Percentiles rank a stretch among this genome's conserved stretches.
These are phyloP conservation scores for Venustoraphidia nigricollis DNA, from an alignment of 2,888 invertebrate species.

Conservation along the genomic window DNA sequence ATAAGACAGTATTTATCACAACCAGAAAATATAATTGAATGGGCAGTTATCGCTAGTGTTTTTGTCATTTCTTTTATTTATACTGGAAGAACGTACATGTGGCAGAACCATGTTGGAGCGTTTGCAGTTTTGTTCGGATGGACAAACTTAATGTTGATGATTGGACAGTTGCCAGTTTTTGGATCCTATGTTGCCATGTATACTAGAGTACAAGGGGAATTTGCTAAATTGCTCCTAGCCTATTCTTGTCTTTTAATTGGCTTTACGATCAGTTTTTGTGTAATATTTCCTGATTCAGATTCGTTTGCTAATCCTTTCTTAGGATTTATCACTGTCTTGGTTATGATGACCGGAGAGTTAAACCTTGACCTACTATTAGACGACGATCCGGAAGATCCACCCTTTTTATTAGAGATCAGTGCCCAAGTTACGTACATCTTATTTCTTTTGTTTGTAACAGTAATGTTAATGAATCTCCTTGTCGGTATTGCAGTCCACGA, in stretches of 20 bases:
- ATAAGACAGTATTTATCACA: slow-evolving; percentile 70
- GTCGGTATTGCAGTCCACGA: slow-evolving; percentile 81
- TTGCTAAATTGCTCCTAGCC: slow-evolving; percentile 70
- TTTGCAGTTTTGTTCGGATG: slow-evolving; percentile 74
- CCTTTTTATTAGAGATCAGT: slow-evolving; percentile 60
- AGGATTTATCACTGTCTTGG: slow-evolving; percentile 68
- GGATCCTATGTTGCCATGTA: slow-evolving; percentile 87
- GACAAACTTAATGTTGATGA: slow-evolving; percentile 84
- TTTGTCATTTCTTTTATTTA: slow-evolving; percentile 71
- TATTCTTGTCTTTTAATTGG: slow-evolving; percentile 74
- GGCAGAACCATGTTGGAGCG: slow-evolving; percentile 79
- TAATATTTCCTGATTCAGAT: slow-evolving; percentile 69
- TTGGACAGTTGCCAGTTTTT: slow-evolving; percentile 74
- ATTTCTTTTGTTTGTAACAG: slow-evolving; percentile 69
- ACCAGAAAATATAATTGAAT: slow-evolving; percentile 74
- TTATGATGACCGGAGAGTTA: slow-evolving; percentile 82
- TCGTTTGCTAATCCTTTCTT: slow-evolving; percentile 73
- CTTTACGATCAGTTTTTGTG: slow-evolving; percentile 77
- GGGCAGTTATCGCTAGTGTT: slow-evolving; percentile 74
- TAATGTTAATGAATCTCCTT: slow-evolving; percentile 70
- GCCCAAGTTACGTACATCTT: slow-evolving; percentile 70
- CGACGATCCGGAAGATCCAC: slow-evolving; percentile 60
- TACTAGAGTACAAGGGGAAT: slow-evolving; percentile 74
- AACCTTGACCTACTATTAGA: slow-evolving; percentile 61
- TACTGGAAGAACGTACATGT: slow-evolving; percentile 58